Evolutionary conservation across 2,797 vertebrate genomes (phyloP), one percentile per base, ranked within the genome.

Genomic region (Miichthys miiuy): DNA sequence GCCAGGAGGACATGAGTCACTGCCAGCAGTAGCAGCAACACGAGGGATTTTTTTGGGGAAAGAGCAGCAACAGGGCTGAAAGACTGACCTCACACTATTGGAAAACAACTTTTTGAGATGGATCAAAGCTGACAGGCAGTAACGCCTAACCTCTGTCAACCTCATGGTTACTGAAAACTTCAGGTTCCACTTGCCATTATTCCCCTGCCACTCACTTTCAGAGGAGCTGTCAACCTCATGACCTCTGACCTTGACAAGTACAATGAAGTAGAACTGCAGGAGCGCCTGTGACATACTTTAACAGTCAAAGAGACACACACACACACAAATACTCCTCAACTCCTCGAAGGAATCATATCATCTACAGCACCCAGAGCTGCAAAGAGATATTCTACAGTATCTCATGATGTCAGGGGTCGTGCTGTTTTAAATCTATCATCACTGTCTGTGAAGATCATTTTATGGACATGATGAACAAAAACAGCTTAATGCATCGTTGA

Each of bases 71-170:
- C 57, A 41, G 44, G 61, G 42, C 61, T 77, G 54, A 73, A 60
- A 72, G 71, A 14, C 8, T 72, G 50, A 87, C 64, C 70, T 50
- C 54, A 68, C 54, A 58, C 73, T 61, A 50, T 25, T 81, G 69
- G 73, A 88, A 88, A 88, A 88, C 84, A 87, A 67, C 74, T 81
- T 58, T 2, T 46, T 50, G 62, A 77, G 77, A 76, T 34, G 23
- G 75, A 91, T 90, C 60, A 82, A 87, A 88, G 64, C 82, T 78
- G 87, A 91, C 88, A 83, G 55, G 68, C 80, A 64, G 66, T 42
- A 55, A 58, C 8, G 76, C 64, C 70, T 89, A 79, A 90, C 79
- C 57, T 68, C 68, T 52, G 72, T 84, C 73, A 60, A 71, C 62
- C 50, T 27, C 21, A 79, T 75, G 58, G 69, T 83, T 55, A 85